Base-by-base conservation (phyloP, 2,888 invertebrate genomes). In the Papilio gigon region DNA sequence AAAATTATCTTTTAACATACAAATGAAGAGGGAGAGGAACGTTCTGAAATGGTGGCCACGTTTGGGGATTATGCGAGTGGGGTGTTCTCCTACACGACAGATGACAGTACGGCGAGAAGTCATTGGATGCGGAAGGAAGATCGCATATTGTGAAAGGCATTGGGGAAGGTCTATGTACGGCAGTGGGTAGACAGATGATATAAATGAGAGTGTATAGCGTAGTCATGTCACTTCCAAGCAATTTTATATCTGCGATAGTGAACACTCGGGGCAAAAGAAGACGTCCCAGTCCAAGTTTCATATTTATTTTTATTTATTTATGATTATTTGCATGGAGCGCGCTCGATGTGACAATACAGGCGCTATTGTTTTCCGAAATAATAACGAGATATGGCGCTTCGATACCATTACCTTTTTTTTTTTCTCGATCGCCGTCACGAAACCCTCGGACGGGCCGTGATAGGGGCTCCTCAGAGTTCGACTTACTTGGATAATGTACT, bases 301-400 rank as follows among this genome's bases (percentile, higher is more conserved):
- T 89, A 90, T 90, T 89, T 88, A 87, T 89, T 90, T 90, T 90
- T 89, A 90, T 90, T 90, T 90, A 91, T 92, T 91, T 90, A 90
- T 90, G 90, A 89, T 88, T 89, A 90, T 90, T 89, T 90, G 90
- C 90, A 90, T 90, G 89, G 84, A 76, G 84, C 90, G 89, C 90
- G 89, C 87, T 82, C 88, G 81, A 86, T 84, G 83, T 89, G 90
- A 89, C 90, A 90, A 84, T 79, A 75, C 80, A 86, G 87, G 85
- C 90, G 88, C 90, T 89, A 90, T 90, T 90, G 90, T 90, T 82
- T 88, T 85, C 87, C 84, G 80, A 88, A 89, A 90, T 89, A 89
- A 90, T 89, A 89, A 89, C 89, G 87, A 89, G 88, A 88, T 84
- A 88, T 89, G 88, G 88, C 88, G 87, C 87, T 90, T 86, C 81